Evolutionary conservation across 2,113 vertebrate species (phyloP).

Genomic region (Tautogolabrus adspersus): DNA sequence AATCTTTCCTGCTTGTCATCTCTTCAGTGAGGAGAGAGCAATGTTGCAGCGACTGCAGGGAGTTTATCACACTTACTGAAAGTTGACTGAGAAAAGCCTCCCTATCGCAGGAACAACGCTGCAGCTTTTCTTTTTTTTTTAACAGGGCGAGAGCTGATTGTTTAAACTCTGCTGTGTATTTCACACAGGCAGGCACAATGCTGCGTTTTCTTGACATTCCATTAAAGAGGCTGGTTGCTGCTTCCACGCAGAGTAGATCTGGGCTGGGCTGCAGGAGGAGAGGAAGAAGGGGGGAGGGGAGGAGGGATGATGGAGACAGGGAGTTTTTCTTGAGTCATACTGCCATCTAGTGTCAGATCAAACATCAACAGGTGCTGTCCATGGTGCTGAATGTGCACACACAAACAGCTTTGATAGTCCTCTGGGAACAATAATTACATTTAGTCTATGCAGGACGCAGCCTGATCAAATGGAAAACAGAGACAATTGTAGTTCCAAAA

Average conservation of each 20-base stretch:
- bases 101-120: conserved; percentile 31
- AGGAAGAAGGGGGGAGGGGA: neutral
- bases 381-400: conserved; percentile 27
- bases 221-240: conserved; percentile 75
- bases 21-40: conserved; percentile 20
- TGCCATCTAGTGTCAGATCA: conserved; percentile 81
- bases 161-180: conserved; percentile 75
- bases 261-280: conserved; percentile 23
- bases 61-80: conserved; percentile 53
- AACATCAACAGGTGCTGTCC: conserved; percentile 38
- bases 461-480: neutral
- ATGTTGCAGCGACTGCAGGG: conserved; percentile 23
- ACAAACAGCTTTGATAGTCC: neutral
- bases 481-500: neutral
- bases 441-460: neutral
- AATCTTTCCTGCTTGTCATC: conserved; percentile 38
- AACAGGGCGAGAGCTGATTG: conserved; percentile 39
- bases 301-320: neutral
- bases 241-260: conserved; percentile 40
- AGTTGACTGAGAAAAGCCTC: conserved; percentile 52
- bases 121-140: conserved; percentile 37
- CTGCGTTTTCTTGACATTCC: conserved; percentile 78
- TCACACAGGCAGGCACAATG: conserved; percentile 67
- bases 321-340: conserved; percentile 66
- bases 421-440: neutral